These are phyloP conservation scores for Acanthis flammea DNA, from an alignment of 2,797 vertebrate species.

Conservation along the genomic window DNA sequence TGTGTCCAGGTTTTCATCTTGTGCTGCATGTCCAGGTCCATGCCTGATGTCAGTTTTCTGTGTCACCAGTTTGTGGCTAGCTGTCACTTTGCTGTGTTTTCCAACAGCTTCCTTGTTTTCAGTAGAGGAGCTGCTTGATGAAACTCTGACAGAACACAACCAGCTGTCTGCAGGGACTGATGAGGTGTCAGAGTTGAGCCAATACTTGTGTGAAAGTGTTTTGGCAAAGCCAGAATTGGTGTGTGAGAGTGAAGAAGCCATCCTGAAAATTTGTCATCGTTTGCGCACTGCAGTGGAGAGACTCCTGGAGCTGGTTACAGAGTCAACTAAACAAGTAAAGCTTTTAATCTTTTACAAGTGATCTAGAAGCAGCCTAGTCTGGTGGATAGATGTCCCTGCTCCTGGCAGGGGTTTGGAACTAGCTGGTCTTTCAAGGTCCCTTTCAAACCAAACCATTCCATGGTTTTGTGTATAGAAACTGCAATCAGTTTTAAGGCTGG, in stretches of 20 bases:
- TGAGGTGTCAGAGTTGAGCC: constrained; percentile 85
- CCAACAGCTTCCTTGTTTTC: neutral
- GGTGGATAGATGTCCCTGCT: neutral
- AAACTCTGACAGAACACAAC: constrained; percentile 62
- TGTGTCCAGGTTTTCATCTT: neutral
- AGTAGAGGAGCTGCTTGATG: constrained; percentile 49
- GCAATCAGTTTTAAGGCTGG: neutral
- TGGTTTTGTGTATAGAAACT: neutral
- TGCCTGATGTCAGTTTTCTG: neutral
- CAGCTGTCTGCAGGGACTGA: constrained; percentile 64
- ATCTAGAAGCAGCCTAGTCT: neutral
- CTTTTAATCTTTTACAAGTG: neutral
- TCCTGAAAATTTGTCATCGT: constrained; percentile 79
- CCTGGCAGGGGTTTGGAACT: neutral
- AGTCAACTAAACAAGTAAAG: constrained; percentile 86
- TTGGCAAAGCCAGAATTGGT: constrained; percentile 82
- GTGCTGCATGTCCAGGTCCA: neutral
- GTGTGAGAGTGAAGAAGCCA: constrained; percentile 80
- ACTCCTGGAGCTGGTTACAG: constrained; percentile 87
- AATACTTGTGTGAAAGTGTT: constrained; percentile 89
- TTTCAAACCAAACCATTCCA: neutral
- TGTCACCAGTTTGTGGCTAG: neutral
- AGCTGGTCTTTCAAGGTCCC: neutral
- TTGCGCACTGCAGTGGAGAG: constrained; percentile 84
- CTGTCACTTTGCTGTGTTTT: neutral